Base-by-base conservation (phyloP, 1,140 invertebrate genomes). In the Drosophila murphyi region DNA sequence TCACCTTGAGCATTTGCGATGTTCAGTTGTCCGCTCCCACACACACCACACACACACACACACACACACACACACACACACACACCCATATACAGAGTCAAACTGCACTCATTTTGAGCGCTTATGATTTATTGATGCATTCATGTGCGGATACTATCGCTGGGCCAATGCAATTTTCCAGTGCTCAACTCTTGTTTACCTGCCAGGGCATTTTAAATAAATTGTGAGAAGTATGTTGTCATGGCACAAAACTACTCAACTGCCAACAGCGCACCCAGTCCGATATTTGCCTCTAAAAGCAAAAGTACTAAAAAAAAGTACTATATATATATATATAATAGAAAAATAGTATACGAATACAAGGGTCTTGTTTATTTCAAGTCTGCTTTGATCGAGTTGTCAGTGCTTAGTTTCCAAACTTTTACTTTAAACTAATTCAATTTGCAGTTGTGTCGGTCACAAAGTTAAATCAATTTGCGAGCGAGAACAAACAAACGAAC, bases 71-170 rank as follows among this genome's bases (percentile, higher is more conserved):
- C 47, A 41, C 52, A 32, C 48, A 51, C 51, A 41, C 43, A 20
- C 29, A 6, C 7, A 29, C 39, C 6, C 45, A 59, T n/a, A 41
- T 12, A 8, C 20, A 20, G 20, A 20, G 20, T 20, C 20, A 20
- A 28, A 35, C 51, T 35, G 60, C 80, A 67, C 64, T 87, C 68
- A 74, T 82, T 87, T 76, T 72, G 60, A 65, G 52, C 76, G 82
- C 68, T 82, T 83, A 87, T 88, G 83, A 88, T 87, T 87, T 88
- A 87, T 87, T 87, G 76, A 87, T 73, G 83, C 64, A 45, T 45
- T 32, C 47, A 52, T 37, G 52, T 31, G 31, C 6, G 70, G 39
- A 35, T 59, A 52, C 51, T 56, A 39, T 55, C 31, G 35, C 35
- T 2, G 45, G 57, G 52, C 47, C 39, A 82, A 68, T 47, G 70